Base-by-base conservation (phyloP, 2,888 invertebrate species). In the Eupeodes latifasciatus region DNA sequence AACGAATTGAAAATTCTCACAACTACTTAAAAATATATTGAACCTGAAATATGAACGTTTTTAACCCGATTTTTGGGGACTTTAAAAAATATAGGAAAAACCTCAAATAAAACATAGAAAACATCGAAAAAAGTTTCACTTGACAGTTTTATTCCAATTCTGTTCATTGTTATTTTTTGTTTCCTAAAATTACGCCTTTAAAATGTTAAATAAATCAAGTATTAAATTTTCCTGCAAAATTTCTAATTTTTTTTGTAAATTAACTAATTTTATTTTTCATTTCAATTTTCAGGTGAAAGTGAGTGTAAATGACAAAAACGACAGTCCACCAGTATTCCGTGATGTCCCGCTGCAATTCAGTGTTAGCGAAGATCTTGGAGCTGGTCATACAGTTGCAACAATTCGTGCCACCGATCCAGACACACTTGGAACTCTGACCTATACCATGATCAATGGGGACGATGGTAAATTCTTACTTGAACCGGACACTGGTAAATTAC, bases 291-390 rank as follows among this genome's bases (percentile, higher is more conserved):
- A 98, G 98, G 97, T 98, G 91, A 96, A 96, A 93, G 96, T 98
- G 90, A 96, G 96, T 81, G 96, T 98, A 75, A 93, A 97, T 93
- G 99, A 99, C 94, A 97, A 97, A 94, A 99, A 99, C 93, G 99
- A 99, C 94, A 98, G 97, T 91, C 98, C 98, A n/a, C 99, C 99
- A 5, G 95, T 96, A 77, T 98, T 98, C 94, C 96, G 95, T 90
- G 96, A 96, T 89, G 95, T 96, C 51, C 96, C 96, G 16, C 94
- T 96, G 90, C 95, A 95, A 71, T 97, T 96, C 93, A 95, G 95
- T 79, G 96, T 98, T 1, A 97, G 98, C 2, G 98, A 98, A 93
- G 98, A 98, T 92, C 95, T 97, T 84, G 96, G 97, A 53, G 96
- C 96, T 2, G 98, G 97, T 9, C 96, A 97, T 91, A 94, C 95